A percentile compares a stretch with the other conserved stretches of the same genome.
phyloP scores from a whole-genome alignment of 2,113 vertebrate species.

The Thunnus maccoyii region DNA sequence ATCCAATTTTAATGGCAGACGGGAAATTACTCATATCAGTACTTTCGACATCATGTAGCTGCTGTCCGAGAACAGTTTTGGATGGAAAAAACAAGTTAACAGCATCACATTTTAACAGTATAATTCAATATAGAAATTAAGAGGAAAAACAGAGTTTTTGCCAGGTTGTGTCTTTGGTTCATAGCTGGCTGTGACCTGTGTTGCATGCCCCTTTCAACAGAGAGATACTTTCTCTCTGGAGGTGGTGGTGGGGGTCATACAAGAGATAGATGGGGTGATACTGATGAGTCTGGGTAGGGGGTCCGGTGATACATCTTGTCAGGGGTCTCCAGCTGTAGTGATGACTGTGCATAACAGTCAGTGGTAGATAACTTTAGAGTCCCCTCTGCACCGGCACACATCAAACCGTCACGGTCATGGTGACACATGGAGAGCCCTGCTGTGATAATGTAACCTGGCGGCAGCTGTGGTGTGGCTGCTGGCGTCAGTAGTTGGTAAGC shows the following conservation, averaged over 20 bases:
- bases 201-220: not conserved
- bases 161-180: not conserved
- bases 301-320: not conserved
- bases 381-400: slow-evolving; percentile 4
- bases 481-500: slow-evolving; percentile 73
- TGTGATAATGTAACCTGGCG: slow-evolving; percentile 25
- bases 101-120: not conserved
- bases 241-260: too few relatives aligned
- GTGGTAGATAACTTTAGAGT: not conserved
- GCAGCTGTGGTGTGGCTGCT: slow-evolving; percentile 57
- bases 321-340: not conserved
- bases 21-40: not conserved
- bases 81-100: not conserved
- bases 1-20: slow-evolving; percentile 2
- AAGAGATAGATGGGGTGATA: not conserved
- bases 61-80: not conserved
- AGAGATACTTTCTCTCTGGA: not conserved
- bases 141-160: not conserved
- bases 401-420: slow-evolving; percentile 5
- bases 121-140: not conserved
- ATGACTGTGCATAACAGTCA: slow-evolving; percentile 14
- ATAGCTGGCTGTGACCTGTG: not conserved
- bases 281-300: not conserved
- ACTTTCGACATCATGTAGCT: too few relatives aligned
- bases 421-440: slow-evolving; percentile 8